Percentiles rank a stretch among this genome's conserved stretches.
Evolutionary conservation across 2,888 invertebrate genomes (phyloP).

Genomic region (Ctenicera cuprea): DNA sequence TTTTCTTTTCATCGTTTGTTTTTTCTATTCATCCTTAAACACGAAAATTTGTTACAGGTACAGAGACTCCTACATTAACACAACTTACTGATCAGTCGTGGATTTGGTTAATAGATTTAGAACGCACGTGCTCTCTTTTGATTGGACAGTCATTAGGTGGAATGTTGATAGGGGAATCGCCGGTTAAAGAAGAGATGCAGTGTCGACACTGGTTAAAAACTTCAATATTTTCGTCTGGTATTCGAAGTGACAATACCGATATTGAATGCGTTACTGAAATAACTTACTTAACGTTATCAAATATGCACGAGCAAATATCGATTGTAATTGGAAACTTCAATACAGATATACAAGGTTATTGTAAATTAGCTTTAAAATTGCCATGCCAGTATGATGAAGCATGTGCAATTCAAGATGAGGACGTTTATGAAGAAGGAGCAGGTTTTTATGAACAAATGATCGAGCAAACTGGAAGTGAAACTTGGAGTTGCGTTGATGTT

Average conservation of each 20-base stretch:
- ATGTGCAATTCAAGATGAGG: slow-evolving; percentile 61
- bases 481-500: slow-evolving; percentile 74
- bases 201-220: slow-evolving; percentile 73
- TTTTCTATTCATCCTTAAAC: too few species aligned
- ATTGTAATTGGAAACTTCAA: slow-evolving; percentile 52
- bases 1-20: too few species aligned
- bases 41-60: slow-evolving; percentile 63
- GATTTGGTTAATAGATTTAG: slow-evolving; percentile 78
- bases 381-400: slow-evolving; percentile 69
- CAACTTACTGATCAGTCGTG: slow-evolving; percentile 73
- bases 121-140: slow-evolving; percentile 77
- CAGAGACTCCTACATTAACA: slow-evolving; percentile 73
- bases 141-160: slow-evolving; percentile 77
- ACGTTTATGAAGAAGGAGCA: slow-evolving; percentile 56
- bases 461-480: slow-evolving; percentile 70
- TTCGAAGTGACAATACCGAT: slow-evolving; percentile 60
- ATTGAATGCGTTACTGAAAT: slow-evolving; percentile 58
- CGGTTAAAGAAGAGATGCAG: slow-evolving; percentile 70
- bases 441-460: slow-evolving; percentile 69
- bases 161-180: slow-evolving; percentile 74
- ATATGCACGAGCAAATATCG: slow-evolving; percentile 55
- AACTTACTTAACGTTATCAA: slow-evolving; percentile 55
- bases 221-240: slow-evolving; percentile 69
- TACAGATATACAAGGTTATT: slow-evolving; percentile 61
- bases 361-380: slow-evolving; percentile 65